Evolutionary conservation across 2,797 vertebrate species (phyloP), one percentile per base, ranked within the genome.

Genomic region (Tauraco hartlaubi): DNA sequence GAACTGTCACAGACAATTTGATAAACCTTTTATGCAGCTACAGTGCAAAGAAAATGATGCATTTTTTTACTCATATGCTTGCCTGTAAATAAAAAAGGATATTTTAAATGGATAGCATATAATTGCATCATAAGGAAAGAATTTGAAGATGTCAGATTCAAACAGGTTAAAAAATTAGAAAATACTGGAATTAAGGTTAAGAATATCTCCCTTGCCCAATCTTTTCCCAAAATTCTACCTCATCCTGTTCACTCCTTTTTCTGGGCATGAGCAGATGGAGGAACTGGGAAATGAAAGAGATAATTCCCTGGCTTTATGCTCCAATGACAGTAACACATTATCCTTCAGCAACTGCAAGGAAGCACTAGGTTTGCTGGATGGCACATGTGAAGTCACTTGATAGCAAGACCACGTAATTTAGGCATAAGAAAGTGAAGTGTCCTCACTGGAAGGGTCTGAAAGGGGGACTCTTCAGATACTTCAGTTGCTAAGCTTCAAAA

Each of bases 401-500:
- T 23, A 85, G 20, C 35, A 79, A 64, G 59, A 79, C 31, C 3
- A 0, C 55, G 5, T 63, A 37, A 69, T 94, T 80, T 55, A 52
- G 55, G 39, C n/a, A 41, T 43, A 14, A 85, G 6, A 75, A 21
- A 26, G 64, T 48, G 49, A 83, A 92, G 13, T 63, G n/a, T 58
- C 31, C 54, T 90, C 26, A 29, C 21, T 81, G 41, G 67, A 75
- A 86, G n/a, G 31, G 39, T 72, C 62, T 92, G 49, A 88, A 91
- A 56, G 33, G 44, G n/a, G 11, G 29, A 58, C 59, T 91, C 21
- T 88, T 79, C 22, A 52, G 61, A 88, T 52, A n/a, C 43, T 77
- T 75, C 58, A 58, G 37, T 91, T 80, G 61, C 56, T 89, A 90
- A 91, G 59, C 66, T 83, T 94, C 58, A 68, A 39, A 72, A 94